Evolutionary conservation across 2,888 invertebrate genomes (phyloP).

Genomic region (Catocala fraxini): DNA sequence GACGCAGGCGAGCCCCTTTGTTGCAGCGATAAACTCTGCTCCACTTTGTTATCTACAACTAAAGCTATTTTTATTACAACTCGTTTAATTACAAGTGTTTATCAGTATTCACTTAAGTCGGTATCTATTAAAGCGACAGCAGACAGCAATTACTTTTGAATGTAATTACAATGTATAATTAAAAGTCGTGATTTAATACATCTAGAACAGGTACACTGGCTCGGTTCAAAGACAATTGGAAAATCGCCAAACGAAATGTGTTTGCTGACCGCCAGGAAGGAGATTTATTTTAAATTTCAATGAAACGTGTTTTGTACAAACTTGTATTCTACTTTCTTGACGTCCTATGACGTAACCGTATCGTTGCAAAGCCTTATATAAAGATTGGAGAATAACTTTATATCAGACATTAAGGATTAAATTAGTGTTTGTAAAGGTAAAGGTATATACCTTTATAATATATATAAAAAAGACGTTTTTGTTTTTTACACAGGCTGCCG

Average conservation of each 20-base stretch:
- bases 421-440: no score
- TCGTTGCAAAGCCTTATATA: no score
- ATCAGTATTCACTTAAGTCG: background rate
- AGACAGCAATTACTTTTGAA: constrained; percentile 1
- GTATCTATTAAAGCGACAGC: no score
- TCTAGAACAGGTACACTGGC: constrained; percentile 19
- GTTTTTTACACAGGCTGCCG: constrained; percentile 61
- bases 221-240: constrained; percentile 38
- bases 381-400: no score
- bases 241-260: constrained; percentile 37
- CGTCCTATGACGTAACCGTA: constrained; percentile 15
- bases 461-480: constrained; percentile 12
- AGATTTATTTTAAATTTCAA: constrained; percentile 36
- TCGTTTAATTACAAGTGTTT: background rate
- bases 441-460: no score
- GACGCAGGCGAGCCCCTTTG: constrained; percentile 53
- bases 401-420: no score
- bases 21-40: constrained; percentile 49
- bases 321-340: constrained; percentile 22
- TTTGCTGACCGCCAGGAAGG: constrained; percentile 29
- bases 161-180: constrained; percentile 9
- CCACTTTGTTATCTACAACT: constrained; percentile 44
- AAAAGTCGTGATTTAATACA: constrained; percentile 10
- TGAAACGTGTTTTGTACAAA: constrained; percentile 25
- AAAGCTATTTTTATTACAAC: constrained; percentile 22